These are phyloP conservation scores for Tryphoninae sp. DNA, from an alignment of 2,888 invertebrate genomes.

Conservation along the genomic window DNA sequence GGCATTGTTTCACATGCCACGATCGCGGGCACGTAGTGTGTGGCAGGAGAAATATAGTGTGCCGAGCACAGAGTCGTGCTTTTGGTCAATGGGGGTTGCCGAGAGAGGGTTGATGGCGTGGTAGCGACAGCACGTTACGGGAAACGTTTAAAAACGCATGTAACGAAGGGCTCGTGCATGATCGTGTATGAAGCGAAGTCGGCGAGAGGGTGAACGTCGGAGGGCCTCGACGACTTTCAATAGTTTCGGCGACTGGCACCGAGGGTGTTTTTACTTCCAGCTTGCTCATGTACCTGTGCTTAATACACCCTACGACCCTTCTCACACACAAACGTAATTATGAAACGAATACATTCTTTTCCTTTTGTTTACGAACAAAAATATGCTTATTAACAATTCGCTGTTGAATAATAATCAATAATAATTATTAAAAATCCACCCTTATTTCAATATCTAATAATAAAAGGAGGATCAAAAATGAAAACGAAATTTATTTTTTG, in stretches of 20 bases:
- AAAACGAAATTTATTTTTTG: too few relatives aligned
- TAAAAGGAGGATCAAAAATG: too few relatives aligned
- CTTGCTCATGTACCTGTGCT: constrained; percentile 65
- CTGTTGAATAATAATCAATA: too few relatives aligned
- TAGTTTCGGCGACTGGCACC: constrained; percentile 79
- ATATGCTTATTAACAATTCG: too few relatives aligned
- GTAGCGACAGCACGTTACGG: constrained; percentile 49
- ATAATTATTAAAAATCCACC: too few relatives aligned
- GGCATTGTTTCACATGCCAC: constrained; percentile 54
- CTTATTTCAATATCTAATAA: too few relatives aligned
- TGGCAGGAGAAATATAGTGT: constrained; percentile 31
- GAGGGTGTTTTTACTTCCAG: constrained; percentile 75
- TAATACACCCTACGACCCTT: background rate
- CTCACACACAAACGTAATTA: background rate
- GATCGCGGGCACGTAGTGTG: constrained; percentile 31
- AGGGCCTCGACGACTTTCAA: constrained; percentile 70
- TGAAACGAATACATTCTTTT: too few relatives aligned
- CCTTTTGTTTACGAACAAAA: too few relatives aligned
- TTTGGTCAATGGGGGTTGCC: constrained; percentile 40
- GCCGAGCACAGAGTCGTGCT: constrained; percentile 22
- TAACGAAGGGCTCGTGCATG: constrained; percentile 33
- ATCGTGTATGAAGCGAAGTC: constrained; percentile 22
- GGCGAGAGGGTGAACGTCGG: constrained; percentile 49
- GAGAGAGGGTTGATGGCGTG: background rate
- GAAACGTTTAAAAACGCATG: constrained; percentile 65